Percentiles rank a stretch among this genome's conserved stretches.
Conservation (phyloP, 2,113 vertebrate genomes). For the Boleophthalmus pectinirostris region DNA sequence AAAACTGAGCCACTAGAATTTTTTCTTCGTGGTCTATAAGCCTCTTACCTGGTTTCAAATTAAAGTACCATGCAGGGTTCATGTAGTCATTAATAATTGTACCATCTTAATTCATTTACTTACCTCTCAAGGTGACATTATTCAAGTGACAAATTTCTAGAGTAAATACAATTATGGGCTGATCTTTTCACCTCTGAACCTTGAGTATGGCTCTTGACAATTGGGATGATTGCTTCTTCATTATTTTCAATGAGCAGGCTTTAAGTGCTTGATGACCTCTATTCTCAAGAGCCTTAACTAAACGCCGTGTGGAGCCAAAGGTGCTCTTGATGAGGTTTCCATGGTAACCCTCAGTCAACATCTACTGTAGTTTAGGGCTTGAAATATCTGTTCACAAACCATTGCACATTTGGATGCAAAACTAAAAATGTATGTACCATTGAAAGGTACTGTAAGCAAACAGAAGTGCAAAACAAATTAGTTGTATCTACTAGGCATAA, state of each 20-base stretch:
- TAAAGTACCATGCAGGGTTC: slow-evolving; percentile 36
- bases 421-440: not conserved
- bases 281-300: slow-evolving; percentile 10
- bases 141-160: slow-evolving; percentile 8
- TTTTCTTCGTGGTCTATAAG: slow-evolving; percentile 54
- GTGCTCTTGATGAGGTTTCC: slow-evolving; percentile 11
- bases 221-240: slow-evolving; percentile 19
- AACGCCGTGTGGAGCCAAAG: slow-evolving; percentile 11
- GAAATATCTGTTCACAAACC: not conserved
- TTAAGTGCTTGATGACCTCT: not conserved
- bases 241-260: slow-evolving; percentile 23
- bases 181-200: slow-evolving; percentile 5
- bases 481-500: no score
- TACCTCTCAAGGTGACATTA: slow-evolving; percentile 31
- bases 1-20: slow-evolving; percentile 50
- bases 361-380: not conserved
- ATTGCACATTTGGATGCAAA: not conserved
- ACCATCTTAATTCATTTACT: slow-evolving; percentile 52
- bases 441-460: not conserved
- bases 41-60: slow-evolving; percentile 61
- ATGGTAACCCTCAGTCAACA: not conserved
- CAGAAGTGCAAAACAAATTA: no score
- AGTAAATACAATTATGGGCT: slow-evolving; percentile 1
- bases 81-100: slow-evolving; percentile 67
- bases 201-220: slow-evolving; percentile 12